Evolutionary conservation across 2,797 vertebrate genomes (phyloP), one percentile per base, ranked within the genome.

Genomic region (Rachycentron canadum): DNA sequence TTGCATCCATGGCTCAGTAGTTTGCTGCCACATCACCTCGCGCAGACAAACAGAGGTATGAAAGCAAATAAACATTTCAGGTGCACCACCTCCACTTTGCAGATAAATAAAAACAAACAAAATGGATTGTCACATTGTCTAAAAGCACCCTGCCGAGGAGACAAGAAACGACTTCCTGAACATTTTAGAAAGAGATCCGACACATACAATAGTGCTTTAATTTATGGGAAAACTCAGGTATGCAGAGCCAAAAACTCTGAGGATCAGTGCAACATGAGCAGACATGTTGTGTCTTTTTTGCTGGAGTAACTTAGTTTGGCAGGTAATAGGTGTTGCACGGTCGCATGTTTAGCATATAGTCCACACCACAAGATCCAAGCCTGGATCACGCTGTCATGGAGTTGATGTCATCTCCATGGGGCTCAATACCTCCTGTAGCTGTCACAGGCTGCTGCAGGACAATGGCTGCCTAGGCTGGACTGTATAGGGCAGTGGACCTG

Each of bases 1-100:
- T 69, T 21, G 47, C 5, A 5, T 55, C 45, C 61, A 69, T 26
- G 77, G 80, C 67, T 88, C 85, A 78, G 73, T 83, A 45, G 81
- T 32, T 78, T 7, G 23, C 58, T 63, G 58, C 73, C 34, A 36
- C 80, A 59, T 72, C 72, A 53, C 28, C 76, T 62, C 57, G 41
- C 69, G 40, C 64, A 49, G 1, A 5, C 0, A 45, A 2, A 40
- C 59, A 40, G 50, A 17, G 50, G 65, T 26, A n/a, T 38, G 36
- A 63, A 38, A 61, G 47, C 17, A 72, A 40, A 74, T 38, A 6
- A 40, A 68, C 0, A 7, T 53, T 38, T 67, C 30, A 77, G 65
- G 58, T 25, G 23, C 67, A 19, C 12, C 16, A 11, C 12, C 57
- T 58, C 64, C 34, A 11, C 30, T 2, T 3, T 43, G 56, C n/a